phyloP scores from a whole-genome alignment of 2,888 invertebrate genomes.

The Hemicrepidius hirtus region DNA sequence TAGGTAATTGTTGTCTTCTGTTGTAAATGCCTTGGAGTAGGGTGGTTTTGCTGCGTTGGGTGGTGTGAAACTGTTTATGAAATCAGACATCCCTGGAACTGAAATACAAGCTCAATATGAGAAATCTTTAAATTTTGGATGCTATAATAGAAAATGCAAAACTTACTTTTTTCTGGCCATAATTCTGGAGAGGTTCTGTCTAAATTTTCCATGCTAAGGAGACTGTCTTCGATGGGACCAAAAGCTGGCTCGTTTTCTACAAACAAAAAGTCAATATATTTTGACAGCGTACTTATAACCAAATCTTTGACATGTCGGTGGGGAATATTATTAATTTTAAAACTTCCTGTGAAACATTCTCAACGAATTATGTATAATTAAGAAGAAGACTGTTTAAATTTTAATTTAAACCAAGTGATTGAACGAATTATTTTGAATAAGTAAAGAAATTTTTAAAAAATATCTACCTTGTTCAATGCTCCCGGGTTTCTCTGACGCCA shows the following conservation, averaged over 20 bases:
- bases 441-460: slow-evolving; percentile 54
- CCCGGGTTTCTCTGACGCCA: slow-evolving; percentile 81
- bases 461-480: slow-evolving; percentile 77
- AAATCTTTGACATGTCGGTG: slow-evolving; percentile 42
- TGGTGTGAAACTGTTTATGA: slow-evolving; percentile 81
- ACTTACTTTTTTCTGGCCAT: slow-evolving; percentile 97
- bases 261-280: slow-evolving; percentile 57
- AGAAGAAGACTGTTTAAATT: neutral
- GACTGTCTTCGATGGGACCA: slow-evolving; percentile 78
- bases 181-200: slow-evolving; percentile 96
- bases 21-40: slow-evolving; percentile 81
- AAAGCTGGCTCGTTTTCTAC: slow-evolving; percentile 61
- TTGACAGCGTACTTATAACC: slow-evolving; percentile 52
- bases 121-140: slow-evolving; percentile 29
- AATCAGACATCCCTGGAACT: slow-evolving; percentile 95
- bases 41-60: slow-evolving; percentile 78
- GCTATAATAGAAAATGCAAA: neutral
- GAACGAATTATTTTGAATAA: slow-evolving; percentile 1
- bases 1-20: slow-evolving; percentile 84
- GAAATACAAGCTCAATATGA: slow-evolving; percentile 54
- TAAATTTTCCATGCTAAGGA: slow-evolving; percentile 92
- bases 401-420: neutral
- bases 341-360: neutral
- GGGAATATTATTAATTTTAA: slow-evolving; percentile 22
- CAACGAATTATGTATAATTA: neutral